Evolutionary conservation across 1,140 invertebrate genomes (phyloP).

Genomic region (Phthorimaea operculella): DNA sequence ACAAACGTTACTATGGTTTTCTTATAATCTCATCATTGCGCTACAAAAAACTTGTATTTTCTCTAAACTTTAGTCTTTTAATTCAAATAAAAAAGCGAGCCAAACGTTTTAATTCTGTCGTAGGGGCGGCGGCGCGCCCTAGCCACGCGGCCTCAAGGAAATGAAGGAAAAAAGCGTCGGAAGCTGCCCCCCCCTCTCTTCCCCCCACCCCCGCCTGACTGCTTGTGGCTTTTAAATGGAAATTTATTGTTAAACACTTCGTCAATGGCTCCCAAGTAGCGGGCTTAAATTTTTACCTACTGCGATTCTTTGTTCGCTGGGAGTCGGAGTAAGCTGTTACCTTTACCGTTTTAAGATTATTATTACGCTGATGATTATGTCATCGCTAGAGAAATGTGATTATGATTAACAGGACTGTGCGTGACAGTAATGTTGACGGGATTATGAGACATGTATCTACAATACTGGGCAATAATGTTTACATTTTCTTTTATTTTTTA

Average conservation of each 20-base stretch:
- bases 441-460: too few relatives aligned
- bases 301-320: constrained; percentile 15
- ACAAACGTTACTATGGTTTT: too few relatives aligned
- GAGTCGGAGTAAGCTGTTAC: not conserved
- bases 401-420: too few relatives aligned
- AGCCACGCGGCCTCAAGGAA: constrained; percentile 54
- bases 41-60: too few relatives aligned
- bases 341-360: too few relatives aligned
- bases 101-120: constrained; percentile 54
- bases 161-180: constrained; percentile 64
- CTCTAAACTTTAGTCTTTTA: not conserved
- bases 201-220: constrained; percentile 15
- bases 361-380: too few relatives aligned
- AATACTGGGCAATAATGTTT: too few relatives aligned
- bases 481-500: too few relatives aligned
- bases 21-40: too few relatives aligned
- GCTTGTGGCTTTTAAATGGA: constrained; percentile 66
- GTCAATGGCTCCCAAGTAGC: constrained; percentile 41
- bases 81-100: not conserved
- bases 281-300: constrained; percentile 46
- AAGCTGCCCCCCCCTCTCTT: constrained; percentile 36
- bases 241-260: constrained; percentile 67
- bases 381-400: too few relatives aligned
- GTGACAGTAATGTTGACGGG: too few relatives aligned
- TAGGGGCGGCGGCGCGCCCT: constrained; percentile 37